Conservation (phyloP, 2,888 invertebrate genomes). For the Cistogaster globosa region DNA sequence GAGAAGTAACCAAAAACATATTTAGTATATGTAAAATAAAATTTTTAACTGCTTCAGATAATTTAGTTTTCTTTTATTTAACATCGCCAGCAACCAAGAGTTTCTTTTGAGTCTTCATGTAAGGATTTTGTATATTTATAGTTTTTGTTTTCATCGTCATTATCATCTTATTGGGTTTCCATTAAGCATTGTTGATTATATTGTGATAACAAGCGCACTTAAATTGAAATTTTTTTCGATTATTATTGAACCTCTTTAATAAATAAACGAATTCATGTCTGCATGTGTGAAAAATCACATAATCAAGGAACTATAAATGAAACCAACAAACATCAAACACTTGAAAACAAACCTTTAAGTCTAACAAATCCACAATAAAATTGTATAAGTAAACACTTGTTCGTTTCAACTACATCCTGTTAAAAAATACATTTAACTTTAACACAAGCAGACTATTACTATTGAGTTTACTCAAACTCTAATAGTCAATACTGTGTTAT, state of each 20-base stretch:
- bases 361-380: conserved; percentile 10
- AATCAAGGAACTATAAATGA: conserved; percentile 27
- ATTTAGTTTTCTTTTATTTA: not conserved
- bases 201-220: conserved; percentile 68
- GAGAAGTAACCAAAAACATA: too few relatives aligned
- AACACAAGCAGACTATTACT: not conserved
- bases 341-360: conserved; percentile 11
- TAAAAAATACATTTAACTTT: not conserved
- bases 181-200: conserved; percentile 62
- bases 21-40: too few relatives aligned
- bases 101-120: not conserved
- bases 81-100: not conserved
- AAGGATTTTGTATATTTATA: not conserved
- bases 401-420: not conserved
- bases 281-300: conserved; percentile 51
- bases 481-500: not conserved
- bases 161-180: conserved; percentile 49
- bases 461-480: not conserved
- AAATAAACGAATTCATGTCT: not conserved
- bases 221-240: conserved; percentile 69
- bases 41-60: not conserved
- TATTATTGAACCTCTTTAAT: conserved; percentile 57
- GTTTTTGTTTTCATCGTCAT: not conserved
- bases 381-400: not conserved
- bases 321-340: conserved; percentile 14